Evolutionary conservation across 1,140 invertebrate species (phyloP), one percentile per base, ranked within the genome.

Genomic region (Ceratosolen solmsi): DNA sequence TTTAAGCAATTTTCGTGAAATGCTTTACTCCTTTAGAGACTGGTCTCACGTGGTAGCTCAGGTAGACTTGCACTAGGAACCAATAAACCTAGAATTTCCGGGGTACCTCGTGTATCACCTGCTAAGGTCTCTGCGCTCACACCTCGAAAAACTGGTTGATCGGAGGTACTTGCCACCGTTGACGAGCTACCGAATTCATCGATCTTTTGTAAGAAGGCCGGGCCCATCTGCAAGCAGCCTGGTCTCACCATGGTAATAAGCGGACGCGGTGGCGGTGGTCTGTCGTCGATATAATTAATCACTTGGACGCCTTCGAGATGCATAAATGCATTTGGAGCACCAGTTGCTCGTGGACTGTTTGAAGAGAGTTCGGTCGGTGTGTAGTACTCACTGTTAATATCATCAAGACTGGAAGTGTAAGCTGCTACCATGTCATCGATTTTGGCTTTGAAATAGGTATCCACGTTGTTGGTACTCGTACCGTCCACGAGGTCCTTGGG

Each of bases 301-400:
- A 93, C 93, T 20, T 38, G 82, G 15, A 93, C 92, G 9, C 92
- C 92, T 17, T 94, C 93, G 11, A 93, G 86, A 11, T 91, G 80
- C 13, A 75, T 84, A n/a, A 77, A 33, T 1, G 27, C 58, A 1
- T 25, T 46, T 5, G 51, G 13, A 17, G 49, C 13, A 0, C 33
- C 46, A 0, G 80, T 72, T 0, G 84, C 84, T 13, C 88, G 86
- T 0, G 90, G 89, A 76, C 89, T 90, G 15, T 86, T 84, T 4
- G 89, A 89, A 0, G 92, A 92, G 15, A 92, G 86, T 87, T 96
- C 95, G 7, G 95, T 95, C 13, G 96, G 96, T 27, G 96, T 96
- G 90, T 96, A 96, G 87, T 96, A 96, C 20, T 96, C 93, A 25
- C 95, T 96, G 85, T 93, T 92, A 9, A 92, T 87, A 79, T 95